phyloP scores from a whole-genome alignment of 2,113 vertebrate species.

The Myotis brandtii region DNA sequence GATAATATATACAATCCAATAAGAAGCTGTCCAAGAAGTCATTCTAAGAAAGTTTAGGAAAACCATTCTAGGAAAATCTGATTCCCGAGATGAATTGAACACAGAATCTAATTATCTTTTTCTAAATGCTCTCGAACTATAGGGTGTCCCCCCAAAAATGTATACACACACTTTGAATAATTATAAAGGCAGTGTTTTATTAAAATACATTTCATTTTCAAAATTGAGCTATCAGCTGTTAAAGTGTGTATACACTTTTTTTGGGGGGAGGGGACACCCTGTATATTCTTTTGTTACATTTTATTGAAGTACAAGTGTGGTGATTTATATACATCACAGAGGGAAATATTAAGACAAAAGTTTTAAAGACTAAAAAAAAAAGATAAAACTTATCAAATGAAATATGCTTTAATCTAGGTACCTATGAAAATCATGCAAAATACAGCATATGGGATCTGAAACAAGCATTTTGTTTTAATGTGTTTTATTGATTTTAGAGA shows the following conservation, averaged over 20 bases:
- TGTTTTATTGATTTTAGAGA: too few species aligned
- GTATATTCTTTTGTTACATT: constrained; percentile 26
- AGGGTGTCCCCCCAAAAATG: too few species aligned
- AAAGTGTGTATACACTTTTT: too few species aligned
- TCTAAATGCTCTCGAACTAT: constrained; percentile 17
- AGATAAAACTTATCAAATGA: constrained; percentile 23
- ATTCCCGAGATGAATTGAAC: constrained; percentile 8
- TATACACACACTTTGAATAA: too few species aligned
- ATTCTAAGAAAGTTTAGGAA: constrained; percentile 54
- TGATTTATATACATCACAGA: neutral
- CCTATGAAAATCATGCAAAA: neutral
- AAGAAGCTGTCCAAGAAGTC: neutral
- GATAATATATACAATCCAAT: neutral
- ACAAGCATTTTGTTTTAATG: neutral
- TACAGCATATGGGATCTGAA: neutral
- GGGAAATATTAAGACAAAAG: neutral
- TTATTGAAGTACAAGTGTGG: neutral
- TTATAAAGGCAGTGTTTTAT: too few species aligned
- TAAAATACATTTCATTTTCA: too few species aligned
- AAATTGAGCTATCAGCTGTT: too few species aligned
- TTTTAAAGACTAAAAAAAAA: neutral
- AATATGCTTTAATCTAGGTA: neutral
- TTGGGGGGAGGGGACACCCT: too few species aligned
- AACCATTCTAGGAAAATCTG: constrained; percentile 29
- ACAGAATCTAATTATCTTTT: constrained; percentile 46